phyloP scores from a whole-genome alignment of 2,797 vertebrate species.

The Danio aesculapii region DNA sequence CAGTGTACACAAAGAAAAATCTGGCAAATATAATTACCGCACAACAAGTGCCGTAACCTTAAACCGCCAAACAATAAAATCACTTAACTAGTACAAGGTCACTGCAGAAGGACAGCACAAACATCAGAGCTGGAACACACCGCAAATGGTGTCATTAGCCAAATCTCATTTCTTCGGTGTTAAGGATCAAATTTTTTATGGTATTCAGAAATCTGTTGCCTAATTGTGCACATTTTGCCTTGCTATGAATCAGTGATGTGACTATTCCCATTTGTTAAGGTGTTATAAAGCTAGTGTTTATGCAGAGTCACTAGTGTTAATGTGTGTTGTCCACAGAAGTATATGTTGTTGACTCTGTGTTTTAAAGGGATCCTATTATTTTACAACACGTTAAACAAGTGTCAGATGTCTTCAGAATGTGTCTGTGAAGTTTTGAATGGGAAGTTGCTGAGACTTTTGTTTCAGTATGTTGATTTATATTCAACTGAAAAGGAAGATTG shows the following conservation, averaged over 20 bases:
- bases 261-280: neutral
- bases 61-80: conserved; percentile 12
- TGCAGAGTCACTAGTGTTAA: neutral
- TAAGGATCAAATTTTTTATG: neutral
- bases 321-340: neutral
- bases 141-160: neutral
- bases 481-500: too few relatives aligned
- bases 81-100: neutral
- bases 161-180: neutral
- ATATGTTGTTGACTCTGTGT: neutral
- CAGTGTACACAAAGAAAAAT: conserved; percentile 15
- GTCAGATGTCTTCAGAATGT: too few relatives aligned
- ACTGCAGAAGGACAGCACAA: neutral
- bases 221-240: neutral
- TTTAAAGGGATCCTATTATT: neutral
- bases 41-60: neutral
- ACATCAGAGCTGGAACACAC: neutral
- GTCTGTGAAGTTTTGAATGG: too few relatives aligned
- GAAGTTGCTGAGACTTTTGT: too few relatives aligned
- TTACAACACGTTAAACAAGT: too few relatives aligned
- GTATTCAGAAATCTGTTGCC: too few relatives aligned
- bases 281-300: neutral
- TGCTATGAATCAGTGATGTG: neutral
- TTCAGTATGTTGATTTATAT: too few relatives aligned
- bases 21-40: conserved; percentile 15